Evolutionary conservation across 1,140 invertebrate species (phyloP).

Genomic region (Scaptomyza hsui): DNA sequence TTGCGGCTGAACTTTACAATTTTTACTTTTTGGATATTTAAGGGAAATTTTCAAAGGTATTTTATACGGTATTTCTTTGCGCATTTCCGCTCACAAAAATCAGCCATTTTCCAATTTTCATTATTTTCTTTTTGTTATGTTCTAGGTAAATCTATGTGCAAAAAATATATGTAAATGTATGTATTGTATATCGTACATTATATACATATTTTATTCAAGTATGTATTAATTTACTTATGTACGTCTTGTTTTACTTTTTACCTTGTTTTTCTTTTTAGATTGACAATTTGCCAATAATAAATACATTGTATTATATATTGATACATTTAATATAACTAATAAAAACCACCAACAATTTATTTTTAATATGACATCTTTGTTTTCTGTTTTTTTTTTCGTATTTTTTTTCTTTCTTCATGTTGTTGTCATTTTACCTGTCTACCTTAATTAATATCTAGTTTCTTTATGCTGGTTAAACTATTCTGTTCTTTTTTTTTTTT

Average conservation of each 20-base stretch:
- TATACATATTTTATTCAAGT: slow-evolving; percentile 66
- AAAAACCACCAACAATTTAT: slow-evolving; percentile 78
- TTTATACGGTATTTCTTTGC: not conserved
- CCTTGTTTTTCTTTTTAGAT: slow-evolving; percentile 17
- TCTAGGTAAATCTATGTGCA: slow-evolving; percentile 80
- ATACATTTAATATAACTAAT: slow-evolving; percentile 55
- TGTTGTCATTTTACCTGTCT: slow-evolving; percentile 58
- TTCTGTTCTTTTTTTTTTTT: slow-evolving; percentile 36
- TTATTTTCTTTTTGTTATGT: slow-evolving; percentile 48
- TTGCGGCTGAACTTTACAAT: slow-evolving; percentile 65
- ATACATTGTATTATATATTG: slow-evolving; percentile 55
- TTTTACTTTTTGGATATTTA: slow-evolving; percentile 18
- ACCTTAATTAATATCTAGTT: slow-evolving; percentile 75
- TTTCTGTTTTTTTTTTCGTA: slow-evolving; percentile 17
- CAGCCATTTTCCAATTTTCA: slow-evolving; percentile 39
- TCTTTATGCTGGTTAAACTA: slow-evolving; percentile 62
- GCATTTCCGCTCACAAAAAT: slow-evolving; percentile 22
- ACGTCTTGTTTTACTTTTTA: slow-evolving; percentile 13
- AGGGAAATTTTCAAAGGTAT: slow-evolving; percentile 13
- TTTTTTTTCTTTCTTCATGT: slow-evolving; percentile 25
- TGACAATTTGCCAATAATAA: slow-evolving; percentile 79
- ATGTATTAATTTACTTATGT: slow-evolving; percentile 49
- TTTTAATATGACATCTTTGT: slow-evolving; percentile 50
- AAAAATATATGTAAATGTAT: slow-evolving; percentile 67
- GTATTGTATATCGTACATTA: slow-evolving; percentile 78